Evolutionary conservation across 2,888 invertebrate species (phyloP).

Genomic region (Parapristionchus giblindavisi): DNA sequence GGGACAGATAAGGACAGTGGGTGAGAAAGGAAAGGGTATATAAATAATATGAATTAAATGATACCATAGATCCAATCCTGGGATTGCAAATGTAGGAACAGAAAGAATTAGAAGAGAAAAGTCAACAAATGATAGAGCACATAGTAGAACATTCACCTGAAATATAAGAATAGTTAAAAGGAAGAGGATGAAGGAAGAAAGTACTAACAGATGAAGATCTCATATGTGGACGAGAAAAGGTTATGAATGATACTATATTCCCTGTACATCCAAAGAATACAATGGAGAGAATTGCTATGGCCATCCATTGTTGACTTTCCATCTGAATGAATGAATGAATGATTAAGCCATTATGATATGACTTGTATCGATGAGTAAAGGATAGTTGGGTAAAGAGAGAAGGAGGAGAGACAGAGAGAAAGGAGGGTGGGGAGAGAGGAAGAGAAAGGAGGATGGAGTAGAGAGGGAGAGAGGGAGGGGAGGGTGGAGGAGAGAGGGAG

Average conservation of each 20-base stretch:
- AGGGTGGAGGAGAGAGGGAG: not conserved
- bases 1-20: not conserved
- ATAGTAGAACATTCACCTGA: slow-evolving; percentile 44
- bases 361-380: not conserved
- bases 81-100: slow-evolving; percentile 66
- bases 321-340: no score
- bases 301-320: slow-evolving; percentile 60
- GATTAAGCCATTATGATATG: not conserved
- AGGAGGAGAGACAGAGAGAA: not conserved
- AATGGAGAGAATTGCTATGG: slow-evolving; percentile 57
- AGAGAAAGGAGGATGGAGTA: not conserved
- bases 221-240: slow-evolving; percentile 62
- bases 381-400: not conserved
- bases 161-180: not conserved
- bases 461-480: not conserved
- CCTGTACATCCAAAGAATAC: slow-evolving; percentile 57
- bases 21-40: no score
- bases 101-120: slow-evolving; percentile 60
- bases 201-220: slow-evolving; percentile 53
- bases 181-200: not conserved
- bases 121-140: slow-evolving; percentile 64
- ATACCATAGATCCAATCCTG: slow-evolving; percentile 60
- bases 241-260: slow-evolving; percentile 57
- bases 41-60: no score
- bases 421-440: not conserved